Base-by-base conservation (phyloP, 2,797 vertebrate species). In the Furcifer pardalis region DNA sequence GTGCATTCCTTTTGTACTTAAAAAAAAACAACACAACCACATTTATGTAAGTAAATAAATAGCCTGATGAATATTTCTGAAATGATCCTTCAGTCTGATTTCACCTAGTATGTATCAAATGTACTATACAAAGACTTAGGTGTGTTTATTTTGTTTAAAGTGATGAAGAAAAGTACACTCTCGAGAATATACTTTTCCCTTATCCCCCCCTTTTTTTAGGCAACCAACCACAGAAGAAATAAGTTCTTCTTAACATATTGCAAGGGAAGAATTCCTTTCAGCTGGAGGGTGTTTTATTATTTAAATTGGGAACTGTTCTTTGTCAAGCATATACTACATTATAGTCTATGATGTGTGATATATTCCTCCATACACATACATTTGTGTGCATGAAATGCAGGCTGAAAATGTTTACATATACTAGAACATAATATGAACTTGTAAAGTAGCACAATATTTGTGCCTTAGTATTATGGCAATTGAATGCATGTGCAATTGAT, bases 221-320 rank as follows among this genome's bases (percentile, higher is more conserved):
- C 94, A 95, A 95, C 93, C 92, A 95, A 95, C 96, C 95, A 95
- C 96, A 96, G 96, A 84, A 96, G 94, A 95, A 96, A 95, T 94
- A 93, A 92, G 93, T 95, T 95, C 92, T 92, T 95, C 94, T 92
- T 92, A 95, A 95, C 94, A 84, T 94, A 90, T 88, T 95, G 96
- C 95, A 96, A 96, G 94, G 95, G 95, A 95, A 96, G 96, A 96
- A 94, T 96, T 96, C 96, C 96, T 94, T 96, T 97, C 93, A 95
- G 94, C 96, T 95, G 94, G 92, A 95, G 95, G 92, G 93, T 95
- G 93, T 96, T 95, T 96, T 95, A 94, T 92, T 95, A 92, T 91
- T 94, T 95, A 95, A 96, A 95, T 95, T 95, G 93, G 95, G 95
- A 95, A 91, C 94, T 89, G 92, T 95, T 97, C 91, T 92, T 90